Conservation (phyloP, 2,888 invertebrate species). For the Melieria crassipennis region DNA sequence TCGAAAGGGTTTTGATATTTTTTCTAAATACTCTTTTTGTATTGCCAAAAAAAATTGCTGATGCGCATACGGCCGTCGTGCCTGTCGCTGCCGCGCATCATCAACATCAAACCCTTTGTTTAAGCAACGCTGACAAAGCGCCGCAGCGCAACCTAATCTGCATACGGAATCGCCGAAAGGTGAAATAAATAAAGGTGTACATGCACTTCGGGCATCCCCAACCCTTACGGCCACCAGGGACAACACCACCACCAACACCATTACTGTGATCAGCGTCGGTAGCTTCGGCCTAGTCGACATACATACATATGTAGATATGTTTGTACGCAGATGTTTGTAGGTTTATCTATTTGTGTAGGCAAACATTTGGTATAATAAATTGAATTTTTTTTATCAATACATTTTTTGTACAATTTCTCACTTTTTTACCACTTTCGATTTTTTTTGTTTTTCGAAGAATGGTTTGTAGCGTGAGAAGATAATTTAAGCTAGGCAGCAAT, state of each 20-base stretch:
- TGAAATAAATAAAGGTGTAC: slow-evolving; percentile 29
- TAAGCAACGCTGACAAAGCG: slow-evolving; percentile 31
- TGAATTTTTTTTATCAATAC: slow-evolving; percentile 43
- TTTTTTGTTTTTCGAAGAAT: slow-evolving; percentile 36
- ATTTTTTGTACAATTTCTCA: slow-evolving; percentile 52
- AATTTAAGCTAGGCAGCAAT: too few species aligned
- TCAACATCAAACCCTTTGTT: slow-evolving; percentile 41
- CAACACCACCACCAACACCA: slow-evolving; percentile 46
- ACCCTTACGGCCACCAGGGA: slow-evolving; percentile 12
- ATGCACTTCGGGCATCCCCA: slow-evolving; percentile 23
- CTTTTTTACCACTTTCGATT: slow-evolving; percentile 58
- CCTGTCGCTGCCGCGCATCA: slow-evolving; percentile 34
- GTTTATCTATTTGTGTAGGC: slow-evolving; percentile 54
- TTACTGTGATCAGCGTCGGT: neutral
- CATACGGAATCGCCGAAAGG: slow-evolving; percentile 48
- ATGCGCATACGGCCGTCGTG: slow-evolving; percentile 10
- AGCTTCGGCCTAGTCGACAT: neutral
- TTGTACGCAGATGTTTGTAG: too few species aligned
- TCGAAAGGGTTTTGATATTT: slow-evolving; percentile 57
- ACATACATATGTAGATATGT: slow-evolving; percentile 18
- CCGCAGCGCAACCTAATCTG: slow-evolving; percentile 49
- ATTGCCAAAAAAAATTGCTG: slow-evolving; percentile 46
- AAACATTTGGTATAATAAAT: slow-evolving; percentile 50
- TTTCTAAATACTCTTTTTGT: slow-evolving; percentile 54
- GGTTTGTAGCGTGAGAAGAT: neutral